A percentile compares a stretch with the other conserved stretches of the same genome.
These are phyloP conservation scores for Heliconius nattereri DNA, from an alignment of 1,140 invertebrate genomes.

Conservation along the genomic window DNA sequence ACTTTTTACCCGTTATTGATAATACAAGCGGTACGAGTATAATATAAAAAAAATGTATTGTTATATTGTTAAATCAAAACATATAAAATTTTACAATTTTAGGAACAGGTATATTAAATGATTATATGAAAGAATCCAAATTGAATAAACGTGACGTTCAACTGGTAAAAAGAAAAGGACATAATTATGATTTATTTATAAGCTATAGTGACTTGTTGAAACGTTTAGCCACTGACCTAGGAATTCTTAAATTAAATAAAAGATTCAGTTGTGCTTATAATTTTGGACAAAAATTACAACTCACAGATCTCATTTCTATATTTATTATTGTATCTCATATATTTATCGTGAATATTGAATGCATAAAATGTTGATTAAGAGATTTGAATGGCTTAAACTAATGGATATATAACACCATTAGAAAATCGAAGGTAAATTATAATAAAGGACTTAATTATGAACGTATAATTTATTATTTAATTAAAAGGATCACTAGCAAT, in stretches of 20 bases:
- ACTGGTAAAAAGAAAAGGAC: neutral
- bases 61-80: neutral
- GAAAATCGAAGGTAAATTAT: neutral
- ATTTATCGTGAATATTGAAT: neutral
- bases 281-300: slow-evolving; percentile 2
- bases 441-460: neutral
- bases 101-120: neutral
- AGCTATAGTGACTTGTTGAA: slow-evolving; percentile 51
- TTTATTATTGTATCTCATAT: neutral
- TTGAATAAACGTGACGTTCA: slow-evolving; percentile 2
- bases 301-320: neutral
- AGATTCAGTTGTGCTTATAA: slow-evolving; percentile 49
- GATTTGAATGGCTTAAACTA: neutral
- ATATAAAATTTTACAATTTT: neutral
- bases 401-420: neutral
- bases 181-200: slow-evolving; percentile 34
- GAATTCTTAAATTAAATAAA: slow-evolving; percentile 53
- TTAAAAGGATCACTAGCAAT: slow-evolving; percentile 11
- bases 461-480: slow-evolving; percentile 11
- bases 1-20: slow-evolving; percentile 21
- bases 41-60: neutral
- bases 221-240: slow-evolving; percentile 52
- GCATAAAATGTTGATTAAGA: neutral
- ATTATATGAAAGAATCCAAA: neutral
- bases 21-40: slow-evolving; percentile 26